phyloP scores from a whole-genome alignment of 2,888 invertebrate species.

The Strigamia crassipes region DNA sequence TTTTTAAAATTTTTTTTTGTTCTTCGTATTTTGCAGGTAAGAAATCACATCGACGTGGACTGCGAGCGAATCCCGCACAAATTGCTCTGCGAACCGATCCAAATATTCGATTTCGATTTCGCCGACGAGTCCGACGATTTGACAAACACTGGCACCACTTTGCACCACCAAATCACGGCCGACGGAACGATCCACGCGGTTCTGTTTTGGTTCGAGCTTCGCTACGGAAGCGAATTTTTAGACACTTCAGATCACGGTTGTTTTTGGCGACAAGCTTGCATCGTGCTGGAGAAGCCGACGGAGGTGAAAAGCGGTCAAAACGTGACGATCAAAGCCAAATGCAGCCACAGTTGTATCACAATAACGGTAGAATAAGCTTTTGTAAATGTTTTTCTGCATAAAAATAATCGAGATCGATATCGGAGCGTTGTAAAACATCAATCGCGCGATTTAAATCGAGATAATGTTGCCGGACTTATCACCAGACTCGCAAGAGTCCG shows the following conservation, averaged over 20 bases:
- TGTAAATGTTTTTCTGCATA: background rate
- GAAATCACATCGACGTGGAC: conserved; percentile 55
- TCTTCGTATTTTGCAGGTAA: conserved; percentile 53
- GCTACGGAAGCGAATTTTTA: conserved; percentile 51
- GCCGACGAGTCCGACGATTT: background rate
- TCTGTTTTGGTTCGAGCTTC: conserved; percentile 56
- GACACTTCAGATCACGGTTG: conserved; percentile 51
- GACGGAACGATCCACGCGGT: conserved; percentile 54
- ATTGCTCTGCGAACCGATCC: background rate
- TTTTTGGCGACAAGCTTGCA: conserved; percentile 55
- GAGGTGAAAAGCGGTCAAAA: conserved; percentile 52
- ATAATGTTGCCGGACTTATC: background rate
- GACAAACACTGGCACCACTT: background rate
- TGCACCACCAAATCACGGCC: background rate
- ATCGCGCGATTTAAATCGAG: too few relatives aligned
- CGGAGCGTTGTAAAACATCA: too few relatives aligned
- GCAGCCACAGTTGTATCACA: conserved; percentile 55
- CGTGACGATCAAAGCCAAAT: conserved; percentile 52
- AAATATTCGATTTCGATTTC: conserved; percentile 28
- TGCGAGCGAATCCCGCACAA: conserved; percentile 48
- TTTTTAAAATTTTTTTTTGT: background rate
- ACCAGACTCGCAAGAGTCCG: background rate
- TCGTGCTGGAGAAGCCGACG: conserved; percentile 53
- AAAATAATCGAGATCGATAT: background rate
- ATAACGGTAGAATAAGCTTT: background rate